Evolutionary conservation across 2,113 vertebrate genomes (phyloP).

Genomic region (Melanotaenia duboulayi): DNA sequence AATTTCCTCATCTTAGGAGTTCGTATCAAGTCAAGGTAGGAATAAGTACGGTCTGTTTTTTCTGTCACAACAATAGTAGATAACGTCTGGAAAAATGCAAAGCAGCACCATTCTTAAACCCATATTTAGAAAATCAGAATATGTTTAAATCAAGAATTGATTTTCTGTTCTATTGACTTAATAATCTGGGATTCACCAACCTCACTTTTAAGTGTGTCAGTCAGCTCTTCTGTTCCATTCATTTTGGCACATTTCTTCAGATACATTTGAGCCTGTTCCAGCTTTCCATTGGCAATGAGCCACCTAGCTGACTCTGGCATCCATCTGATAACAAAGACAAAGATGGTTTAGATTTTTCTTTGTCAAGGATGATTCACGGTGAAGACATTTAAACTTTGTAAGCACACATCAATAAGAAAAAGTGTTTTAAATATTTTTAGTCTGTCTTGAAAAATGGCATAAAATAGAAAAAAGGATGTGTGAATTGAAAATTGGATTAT

Average conservation of each 20-base stretch:
- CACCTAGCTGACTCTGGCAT: constrained; percentile 92
- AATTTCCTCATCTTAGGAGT: constrained; percentile 82
- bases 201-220: constrained; percentile 78
- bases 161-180: not conserved
- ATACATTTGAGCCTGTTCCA: constrained; percentile 84
- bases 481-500: too few species aligned
- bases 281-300: constrained; percentile 88
- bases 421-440: too few species aligned
- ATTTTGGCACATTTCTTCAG: constrained; percentile 86
- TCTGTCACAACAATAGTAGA: constrained; percentile 59
- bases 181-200: constrained; percentile 58
- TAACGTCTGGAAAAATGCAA: constrained; percentile 68
- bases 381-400: too few species aligned
- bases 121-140: not conserved
- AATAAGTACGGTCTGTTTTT: constrained; percentile 63
- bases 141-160: not conserved
- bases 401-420: too few species aligned
- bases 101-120: not conserved
- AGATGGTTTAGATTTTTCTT: not conserved
- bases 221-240: constrained; percentile 74
- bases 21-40: constrained; percentile 79
- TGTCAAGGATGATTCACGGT: not conserved
- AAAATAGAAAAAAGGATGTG: too few species aligned
- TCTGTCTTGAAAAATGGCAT: too few species aligned
- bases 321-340: constrained; percentile 81